Evolutionary conservation across 2,888 invertebrate genomes (phyloP), one percentile per base, ranked within the genome.

Genomic region (Dorcus hopei): DNA sequence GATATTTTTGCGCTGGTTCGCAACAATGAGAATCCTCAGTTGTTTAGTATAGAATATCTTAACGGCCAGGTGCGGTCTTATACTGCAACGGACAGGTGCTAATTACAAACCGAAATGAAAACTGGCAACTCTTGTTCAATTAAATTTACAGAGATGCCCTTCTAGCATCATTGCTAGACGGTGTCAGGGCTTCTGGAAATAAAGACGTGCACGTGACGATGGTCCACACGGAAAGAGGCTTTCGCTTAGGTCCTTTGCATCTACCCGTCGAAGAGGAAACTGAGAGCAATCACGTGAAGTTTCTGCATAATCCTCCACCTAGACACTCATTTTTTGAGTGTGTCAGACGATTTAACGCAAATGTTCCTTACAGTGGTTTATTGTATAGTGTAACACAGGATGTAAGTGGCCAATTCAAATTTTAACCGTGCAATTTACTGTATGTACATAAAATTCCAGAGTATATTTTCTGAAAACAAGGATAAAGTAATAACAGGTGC

Each of bases 381-480:
- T 87, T 95, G 65, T 97, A 98, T 80, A 95, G 97, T 67, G 91
- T 95, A 64, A 93, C 95, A 23, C 95, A 95, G 82, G 98, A 98
- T 80, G 97, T 96, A 84, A 86, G 90, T 73, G 41, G 40, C 49
- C 52, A 48, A 42, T 11, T 52, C 26, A 45, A 7, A 4, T 7
- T 23, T 40, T 43, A 8, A 57, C 38, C 11, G 14, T 6, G 9
- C 41, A 41, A 9, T 41, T 40, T 41, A 23, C 54, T 26, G 8
- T 41, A 33, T 4, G 26, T 6, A 7, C 6, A 16, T 41, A 52
- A 42, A 63, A 76, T 81, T 82, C 39, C 81, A 97, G 96, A 93
- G 96, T 62, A 83, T 98, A 64, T 98, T 97, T 83, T 91, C 96
- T 7, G 95, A 98, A 80, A 99, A 97, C 80, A 99, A 99, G 77